Conservation (phyloP, 1,140 invertebrate species). For the Triops longicaudatus region DNA sequence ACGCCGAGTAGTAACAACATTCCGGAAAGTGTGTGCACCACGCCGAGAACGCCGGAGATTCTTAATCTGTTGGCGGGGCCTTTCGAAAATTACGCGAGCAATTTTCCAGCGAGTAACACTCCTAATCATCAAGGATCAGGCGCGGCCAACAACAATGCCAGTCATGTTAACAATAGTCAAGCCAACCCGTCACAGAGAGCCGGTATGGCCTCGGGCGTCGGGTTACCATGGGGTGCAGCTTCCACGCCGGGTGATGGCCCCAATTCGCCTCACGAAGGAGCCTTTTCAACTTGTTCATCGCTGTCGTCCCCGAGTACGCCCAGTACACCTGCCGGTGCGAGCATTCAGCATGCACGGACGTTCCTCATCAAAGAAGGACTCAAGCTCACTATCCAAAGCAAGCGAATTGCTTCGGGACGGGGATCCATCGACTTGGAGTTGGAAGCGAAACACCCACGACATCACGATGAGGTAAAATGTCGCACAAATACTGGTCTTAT, state of each 20-base stretch:
- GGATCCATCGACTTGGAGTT: constrained; percentile 36
- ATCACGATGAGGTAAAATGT: constrained; percentile 34
- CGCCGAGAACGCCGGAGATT: constrained; percentile 29
- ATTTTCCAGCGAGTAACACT: neutral
- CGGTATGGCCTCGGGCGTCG: constrained; percentile 13
- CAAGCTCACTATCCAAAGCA: constrained; percentile 80
- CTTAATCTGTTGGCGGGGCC: constrained; percentile 27
- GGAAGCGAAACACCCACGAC: constrained; percentile 32
- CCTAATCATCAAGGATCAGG: neutral
- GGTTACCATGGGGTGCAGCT: constrained; percentile 2
- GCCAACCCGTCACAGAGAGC: constrained; percentile 1
- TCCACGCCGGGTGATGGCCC: constrained; percentile 26
- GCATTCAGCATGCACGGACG: constrained; percentile 71
- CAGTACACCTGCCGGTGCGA: constrained; percentile 38
- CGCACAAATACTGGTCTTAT: constrained; percentile 21
- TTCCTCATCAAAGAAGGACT: constrained; percentile 85
- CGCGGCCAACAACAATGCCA: neutral
- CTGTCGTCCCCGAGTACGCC: constrained; percentile 23
- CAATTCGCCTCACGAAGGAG: constrained; percentile 23
- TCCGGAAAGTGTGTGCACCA: constrained; percentile 17
- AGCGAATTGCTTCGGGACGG: constrained; percentile 50
- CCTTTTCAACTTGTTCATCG: constrained; percentile 23
- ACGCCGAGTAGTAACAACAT: constrained; percentile 20
- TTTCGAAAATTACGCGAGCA: constrained; percentile 24
- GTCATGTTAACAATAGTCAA: neutral